Evolutionary conservation across 2,797 vertebrate genomes (phyloP), one percentile per base, ranked within the genome.

Genomic region (Halcyon smyrnensis): DNA sequence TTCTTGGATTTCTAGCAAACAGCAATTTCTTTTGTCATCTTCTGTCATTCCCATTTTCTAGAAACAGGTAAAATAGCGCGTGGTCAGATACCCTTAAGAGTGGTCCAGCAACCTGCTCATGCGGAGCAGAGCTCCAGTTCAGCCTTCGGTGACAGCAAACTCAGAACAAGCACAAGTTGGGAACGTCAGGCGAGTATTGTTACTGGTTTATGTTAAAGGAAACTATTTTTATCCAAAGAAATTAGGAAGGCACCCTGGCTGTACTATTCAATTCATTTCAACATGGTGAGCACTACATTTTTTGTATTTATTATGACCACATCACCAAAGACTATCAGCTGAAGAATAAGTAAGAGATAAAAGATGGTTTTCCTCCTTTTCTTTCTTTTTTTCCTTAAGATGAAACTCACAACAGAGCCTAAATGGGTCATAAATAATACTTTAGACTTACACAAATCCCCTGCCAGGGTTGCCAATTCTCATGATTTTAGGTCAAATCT

Each of bases 11-110:
- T 99, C 99, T 62, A 99, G 97, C 96, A 99, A 95, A 95, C 99
- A 99, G 98, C 99, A 99, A 73, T 98, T 99, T 43, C 99, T 98
- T 97, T 99, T 99, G 98, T 99, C 99, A 5, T 99, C 99, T 97
- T 99, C 99, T 0, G 99, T 99, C 99, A 99, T 99, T 57, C 99
- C 99, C 99, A 99, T 99, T 98, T 99, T 99, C 99, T 99, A 95
- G 36, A 19, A 45, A n/a, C 54, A 67, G 36, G 41, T 25, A 46
- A 70, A 75, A 51, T 1, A 30, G 46, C 1, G 2, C 16, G 3
- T 1, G 37, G 60, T 64, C 51, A 56, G 85, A 11, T 9, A 8
- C 11, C 23, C 37, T n/a, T 12, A 6, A 9, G 11, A 25, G 20
- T 2, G 69, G 2, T 16, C 57, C 78, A 73, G 39, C 28, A 80